Base-by-base conservation (phyloP, 2,797 vertebrate genomes). In the Sebastes glaucus region DNA sequence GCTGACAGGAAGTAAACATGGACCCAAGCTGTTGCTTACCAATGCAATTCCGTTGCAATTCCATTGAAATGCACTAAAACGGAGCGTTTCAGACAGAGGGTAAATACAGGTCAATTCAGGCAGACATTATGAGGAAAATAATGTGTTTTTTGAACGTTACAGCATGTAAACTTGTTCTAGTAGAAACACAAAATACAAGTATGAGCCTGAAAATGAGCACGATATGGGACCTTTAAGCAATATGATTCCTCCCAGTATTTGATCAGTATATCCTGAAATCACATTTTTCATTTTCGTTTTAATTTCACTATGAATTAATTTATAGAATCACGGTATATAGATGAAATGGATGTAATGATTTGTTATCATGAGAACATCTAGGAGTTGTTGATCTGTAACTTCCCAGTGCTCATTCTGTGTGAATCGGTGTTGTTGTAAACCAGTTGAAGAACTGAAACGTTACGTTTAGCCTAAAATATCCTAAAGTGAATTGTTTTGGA, bases 391-490 rank as follows among this genome's bases (percentile, higher is more conserved):
- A 63, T 35, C 52, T 72, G 25, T 71, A n/a, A 32, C 56, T 11
- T 76, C 52, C 57, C 20, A 46, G 38, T 80, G 67, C 27, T 85
- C 70, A 59, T 20, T 71, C 61, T 59, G 20, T 86, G 66, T 82
- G n/a, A 63, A 62, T 11, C 35, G 22, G 46, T 65, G 65, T 77
- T 72, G 70, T 78, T 42, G 38, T 42, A 42, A 42, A 42, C 38
- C 38, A 42, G 38, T 42, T 42, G 38, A 42, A 42, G 38, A 71
- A 33, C 32, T 49, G 32, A 66, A 65, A n/a, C 4, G 7, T 32
- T 61, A 14, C 14, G 5, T 71, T 63, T 11, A 20, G 4, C 22
- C 22, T 56, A 7, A 67, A 76, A 49, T 60, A 23, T 61, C 20
- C 4, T 9, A 28, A 22, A 14, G 10, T 32, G 10, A 20, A 63